These are phyloP conservation scores for Hylomyscus alleni DNA, from an alignment of 2,797 vertebrate genomes.

Conservation along the genomic window DNA sequence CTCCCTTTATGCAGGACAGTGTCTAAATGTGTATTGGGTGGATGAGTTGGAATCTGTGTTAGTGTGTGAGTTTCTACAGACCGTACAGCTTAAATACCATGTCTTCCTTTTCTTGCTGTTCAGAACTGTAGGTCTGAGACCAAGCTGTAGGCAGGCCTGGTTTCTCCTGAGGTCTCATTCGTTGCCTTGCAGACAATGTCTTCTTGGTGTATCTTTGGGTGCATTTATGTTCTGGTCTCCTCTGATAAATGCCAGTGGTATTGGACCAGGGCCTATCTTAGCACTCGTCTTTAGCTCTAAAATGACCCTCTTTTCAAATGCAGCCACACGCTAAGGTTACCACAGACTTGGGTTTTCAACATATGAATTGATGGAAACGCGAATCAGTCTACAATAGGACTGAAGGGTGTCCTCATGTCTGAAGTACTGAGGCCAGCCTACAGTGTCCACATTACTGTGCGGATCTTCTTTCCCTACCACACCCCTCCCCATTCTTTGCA, in stretches of 20 bases:
- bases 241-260: neutral
- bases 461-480: neutral
- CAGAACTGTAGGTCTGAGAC: neutral
- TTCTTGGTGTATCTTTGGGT: neutral
- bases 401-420: neutral
- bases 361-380: neutral
- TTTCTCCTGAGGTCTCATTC: neutral
- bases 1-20: neutral
- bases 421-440: neutral
- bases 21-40: neutral
- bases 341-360: neutral
- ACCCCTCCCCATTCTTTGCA: neutral
- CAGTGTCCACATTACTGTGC: neutral
- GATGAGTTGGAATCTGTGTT: neutral
- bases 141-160: neutral
- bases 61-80: neutral
- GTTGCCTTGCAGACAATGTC: rapidly evolving
- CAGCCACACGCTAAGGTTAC: neutral
- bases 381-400: neutral
- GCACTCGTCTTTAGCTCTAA: neutral
- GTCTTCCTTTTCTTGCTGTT: neutral
- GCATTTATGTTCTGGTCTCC: neutral
- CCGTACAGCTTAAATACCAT: neutral
- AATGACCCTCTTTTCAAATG: neutral
- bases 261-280: neutral